These are phyloP conservation scores for Andrena bucephala DNA, from an alignment of 2,888 invertebrate genomes.

Conservation along the genomic window DNA sequence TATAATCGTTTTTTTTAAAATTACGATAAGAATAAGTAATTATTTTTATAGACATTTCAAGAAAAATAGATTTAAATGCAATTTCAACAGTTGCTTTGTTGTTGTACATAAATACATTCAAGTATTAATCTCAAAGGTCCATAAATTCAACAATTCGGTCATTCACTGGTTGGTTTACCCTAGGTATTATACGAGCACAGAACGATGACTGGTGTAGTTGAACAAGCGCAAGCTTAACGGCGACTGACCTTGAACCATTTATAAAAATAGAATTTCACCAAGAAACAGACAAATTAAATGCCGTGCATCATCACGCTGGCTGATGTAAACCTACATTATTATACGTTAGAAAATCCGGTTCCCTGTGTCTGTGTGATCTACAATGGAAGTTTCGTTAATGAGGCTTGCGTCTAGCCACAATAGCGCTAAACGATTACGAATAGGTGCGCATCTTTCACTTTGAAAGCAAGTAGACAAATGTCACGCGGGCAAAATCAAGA, in stretches of 20 bases:
- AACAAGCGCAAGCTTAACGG: neutral
- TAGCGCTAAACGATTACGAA: neutral
- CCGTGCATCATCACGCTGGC: neutral
- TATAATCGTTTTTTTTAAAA: too few relatives aligned
- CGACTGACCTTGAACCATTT: slow-evolving; percentile 52
- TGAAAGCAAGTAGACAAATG: neutral
- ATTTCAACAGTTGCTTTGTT: too few relatives aligned
- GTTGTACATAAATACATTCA: too few relatives aligned
- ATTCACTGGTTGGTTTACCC: too few relatives aligned
- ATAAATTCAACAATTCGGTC: too few relatives aligned
- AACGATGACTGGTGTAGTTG: neutral
- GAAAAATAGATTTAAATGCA: too few relatives aligned
- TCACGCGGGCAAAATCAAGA: neutral
- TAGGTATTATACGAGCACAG: neutral
- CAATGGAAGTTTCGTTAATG: too few relatives aligned
- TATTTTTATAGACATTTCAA: too few relatives aligned
- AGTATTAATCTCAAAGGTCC: too few relatives aligned
- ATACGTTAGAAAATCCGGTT: neutral
- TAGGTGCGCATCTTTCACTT: too few relatives aligned
- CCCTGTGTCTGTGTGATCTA: neutral
- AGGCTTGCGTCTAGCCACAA: neutral
- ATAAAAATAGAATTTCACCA: slow-evolving; percentile 43
- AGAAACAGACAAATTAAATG: slow-evolving; percentile 6
- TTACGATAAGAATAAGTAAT: too few relatives aligned
- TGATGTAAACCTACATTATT: too few relatives aligned